phyloP scores from a whole-genome alignment of 2,113 vertebrate genomes.

The Paralichthys olivaceus region DNA sequence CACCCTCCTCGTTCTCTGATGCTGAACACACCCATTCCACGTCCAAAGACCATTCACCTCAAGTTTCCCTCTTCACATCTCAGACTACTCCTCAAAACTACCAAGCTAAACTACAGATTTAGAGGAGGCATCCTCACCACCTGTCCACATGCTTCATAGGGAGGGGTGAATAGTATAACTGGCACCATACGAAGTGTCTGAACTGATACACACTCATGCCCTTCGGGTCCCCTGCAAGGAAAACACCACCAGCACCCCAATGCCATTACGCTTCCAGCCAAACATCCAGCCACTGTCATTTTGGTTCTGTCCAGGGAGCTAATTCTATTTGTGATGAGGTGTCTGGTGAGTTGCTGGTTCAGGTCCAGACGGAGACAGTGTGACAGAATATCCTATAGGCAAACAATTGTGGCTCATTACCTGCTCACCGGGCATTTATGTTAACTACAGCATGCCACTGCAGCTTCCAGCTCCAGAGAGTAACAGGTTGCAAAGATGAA shows the following conservation, averaged over 20 bases:
- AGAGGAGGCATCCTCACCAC: constrained; percentile 57
- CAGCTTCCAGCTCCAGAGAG: constrained; percentile 11
- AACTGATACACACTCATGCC: constrained; percentile 58
- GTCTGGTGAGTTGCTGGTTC: constrained; percentile 39
- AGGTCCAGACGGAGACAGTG: constrained; percentile 14
- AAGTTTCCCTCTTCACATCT: constrained; percentile 67
- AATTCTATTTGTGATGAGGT: constrained; percentile 74
- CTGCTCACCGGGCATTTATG: constrained; percentile 21
- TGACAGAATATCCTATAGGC: constrained; percentile 42
- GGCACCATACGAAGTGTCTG: constrained; percentile 59
- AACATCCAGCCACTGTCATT: constrained; percentile 51
- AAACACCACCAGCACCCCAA: constrained; percentile 53
- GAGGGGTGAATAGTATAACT: constrained; percentile 67
- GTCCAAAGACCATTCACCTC: constrained; percentile 67
- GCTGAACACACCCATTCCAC: constrained; percentile 65
- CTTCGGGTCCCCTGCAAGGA: constrained; percentile 54
- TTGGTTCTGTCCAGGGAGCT: constrained; percentile 60
- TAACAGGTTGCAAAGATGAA: constrained; percentile 23
- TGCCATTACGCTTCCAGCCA: constrained; percentile 57
- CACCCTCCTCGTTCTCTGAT: constrained; percentile 34
- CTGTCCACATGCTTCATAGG: constrained; percentile 46
- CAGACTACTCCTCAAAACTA: constrained; percentile 45
- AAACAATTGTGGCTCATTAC: constrained; percentile 36
- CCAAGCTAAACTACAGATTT: constrained; percentile 59
- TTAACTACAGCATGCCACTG: constrained; percentile 22